Percentiles rank a stretch among this genome's conserved stretches.
Evolutionary conservation across 1,140 invertebrate species (phyloP).

Genomic region (Manduca sexta): DNA sequence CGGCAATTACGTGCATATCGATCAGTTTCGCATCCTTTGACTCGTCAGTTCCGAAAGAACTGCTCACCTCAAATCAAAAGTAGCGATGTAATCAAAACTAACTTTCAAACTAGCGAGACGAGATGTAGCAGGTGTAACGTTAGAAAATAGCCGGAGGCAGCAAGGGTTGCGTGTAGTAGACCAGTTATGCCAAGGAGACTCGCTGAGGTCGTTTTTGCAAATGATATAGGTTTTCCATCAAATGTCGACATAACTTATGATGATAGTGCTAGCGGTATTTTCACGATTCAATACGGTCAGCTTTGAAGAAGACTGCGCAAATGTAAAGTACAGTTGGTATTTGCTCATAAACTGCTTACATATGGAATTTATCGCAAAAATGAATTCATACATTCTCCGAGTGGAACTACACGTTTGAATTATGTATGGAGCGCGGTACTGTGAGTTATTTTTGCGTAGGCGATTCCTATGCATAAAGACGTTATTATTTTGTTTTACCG

Average conservation of each 20-base stretch:
- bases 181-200: constrained; percentile 56
- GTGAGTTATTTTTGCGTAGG: constrained; percentile 43
- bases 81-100: constrained; percentile 19
- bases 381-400: constrained; percentile 40
- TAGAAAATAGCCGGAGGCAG: constrained; percentile 49
- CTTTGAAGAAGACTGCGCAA: neutral
- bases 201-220: constrained; percentile 49
- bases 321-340: constrained; percentile 3
- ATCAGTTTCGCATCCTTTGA: constrained; percentile 20
- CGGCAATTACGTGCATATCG: constrained; percentile 26
- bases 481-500: constrained; percentile 24
- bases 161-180: constrained; percentile 55
- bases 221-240: constrained; percentile 55
- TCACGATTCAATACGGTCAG: neutral
- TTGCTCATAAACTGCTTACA: constrained; percentile 13
- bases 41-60: constrained; percentile 1
- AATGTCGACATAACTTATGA: constrained; percentile 24
- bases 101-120: constrained; percentile 9
- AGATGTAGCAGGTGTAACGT: constrained; percentile 45
- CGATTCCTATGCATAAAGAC: constrained; percentile 32
- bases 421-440: constrained; percentile 38
- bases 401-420: constrained; percentile 46
- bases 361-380: constrained; percentile 43
- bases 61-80: constrained; percentile 13
- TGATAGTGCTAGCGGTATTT: constrained; percentile 6